A percentile compares a stretch with the other conserved stretches of the same genome.
Evolutionary conservation across 2,888 invertebrate genomes (phyloP).

Genomic region (Sinelater perroti): DNA sequence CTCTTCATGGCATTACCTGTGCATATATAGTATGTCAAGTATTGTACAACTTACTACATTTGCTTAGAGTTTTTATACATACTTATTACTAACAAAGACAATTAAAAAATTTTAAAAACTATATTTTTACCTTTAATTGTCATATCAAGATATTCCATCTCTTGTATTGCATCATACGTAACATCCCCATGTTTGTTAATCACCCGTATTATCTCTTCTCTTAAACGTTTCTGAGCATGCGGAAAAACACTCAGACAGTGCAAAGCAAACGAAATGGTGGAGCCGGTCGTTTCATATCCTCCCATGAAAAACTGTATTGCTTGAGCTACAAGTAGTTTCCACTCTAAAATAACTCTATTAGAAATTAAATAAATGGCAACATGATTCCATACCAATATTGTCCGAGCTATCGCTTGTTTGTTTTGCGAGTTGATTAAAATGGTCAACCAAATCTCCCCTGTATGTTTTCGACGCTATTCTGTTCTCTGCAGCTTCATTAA

Average conservation of each 20-base stretch:
- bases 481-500: not conserved
- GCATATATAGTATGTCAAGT: too few relatives aligned
- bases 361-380: not conserved
- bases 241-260: constrained; percentile 57
- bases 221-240: constrained; percentile 57
- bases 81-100: too few relatives aligned
- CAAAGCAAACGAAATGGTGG: constrained; percentile 53
- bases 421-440: too few relatives aligned
- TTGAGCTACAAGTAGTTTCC: constrained; percentile 46
- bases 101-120: too few relatives aligned
- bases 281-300: constrained; percentile 61
- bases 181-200: constrained; percentile 41
- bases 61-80: too few relatives aligned
- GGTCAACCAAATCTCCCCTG: too few relatives aligned
- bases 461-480: too few relatives aligned
- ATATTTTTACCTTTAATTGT: constrained; percentile 21
- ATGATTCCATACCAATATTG: not conserved
- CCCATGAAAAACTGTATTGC: constrained; percentile 59
- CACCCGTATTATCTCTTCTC: constrained; percentile 53
- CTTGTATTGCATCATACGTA: constrained; percentile 21
- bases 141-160: constrained; percentile 25
- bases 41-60: too few relatives aligned
- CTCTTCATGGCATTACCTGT: too few relatives aligned
- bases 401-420: too few relatives aligned
- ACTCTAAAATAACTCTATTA: too few relatives aligned